A percentile compares a stretch with the other conserved stretches of the same genome.
Conservation (phyloP, 2,113 vertebrate genomes). For the Campylomormyrus tamandua region DNA sequence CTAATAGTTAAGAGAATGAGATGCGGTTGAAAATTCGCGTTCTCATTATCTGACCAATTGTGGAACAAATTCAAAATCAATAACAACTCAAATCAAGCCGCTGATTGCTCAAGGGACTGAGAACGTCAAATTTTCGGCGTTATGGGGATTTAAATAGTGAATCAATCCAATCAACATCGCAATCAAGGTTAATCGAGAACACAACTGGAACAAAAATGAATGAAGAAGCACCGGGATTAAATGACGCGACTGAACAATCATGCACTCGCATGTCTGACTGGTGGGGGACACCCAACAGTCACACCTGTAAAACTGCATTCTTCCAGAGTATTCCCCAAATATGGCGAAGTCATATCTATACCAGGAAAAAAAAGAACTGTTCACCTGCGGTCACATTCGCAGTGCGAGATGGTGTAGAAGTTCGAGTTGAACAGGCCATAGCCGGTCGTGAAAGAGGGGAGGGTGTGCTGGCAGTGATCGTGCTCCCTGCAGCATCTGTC, state of each 20-base stretch:
- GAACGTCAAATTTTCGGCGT: neutral
- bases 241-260: neutral
- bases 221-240: neutral
- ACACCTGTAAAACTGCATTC: neutral
- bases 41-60: neutral
- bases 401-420: constrained; percentile 82
- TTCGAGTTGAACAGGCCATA: constrained; percentile 78
- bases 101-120: neutral
- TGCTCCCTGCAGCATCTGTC: constrained; percentile 82
- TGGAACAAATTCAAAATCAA: neutral
- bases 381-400: constrained; percentile 76
- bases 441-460: constrained; percentile 63
- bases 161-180: neutral
- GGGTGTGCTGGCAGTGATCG: constrained; percentile 70
- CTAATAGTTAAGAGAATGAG: neutral
- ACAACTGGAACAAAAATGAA: neutral
- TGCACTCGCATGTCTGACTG: neutral
- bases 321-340: neutral
- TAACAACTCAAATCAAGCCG: neutral
- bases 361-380: neutral
- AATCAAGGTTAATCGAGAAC: neutral
- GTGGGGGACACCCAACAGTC: neutral
- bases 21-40: neutral
- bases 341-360: neutral
- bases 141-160: neutral